These are phyloP conservation scores for Lasioglossum lativentre DNA, from an alignment of 2,888 invertebrate genomes.

Conservation along the genomic window DNA sequence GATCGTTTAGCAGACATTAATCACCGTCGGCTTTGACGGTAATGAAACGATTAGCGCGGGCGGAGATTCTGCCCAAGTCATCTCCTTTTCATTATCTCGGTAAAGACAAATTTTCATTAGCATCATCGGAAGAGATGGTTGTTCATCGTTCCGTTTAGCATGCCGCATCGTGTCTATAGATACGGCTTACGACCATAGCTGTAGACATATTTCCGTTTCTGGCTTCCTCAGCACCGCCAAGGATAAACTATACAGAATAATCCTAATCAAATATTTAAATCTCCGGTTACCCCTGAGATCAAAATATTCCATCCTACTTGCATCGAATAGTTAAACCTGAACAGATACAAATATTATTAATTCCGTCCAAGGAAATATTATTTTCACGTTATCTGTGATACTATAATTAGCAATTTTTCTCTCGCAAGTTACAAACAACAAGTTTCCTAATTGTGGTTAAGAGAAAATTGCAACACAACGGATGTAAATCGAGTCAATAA, in stretches of 20 bases:
- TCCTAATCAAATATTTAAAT: background rate
- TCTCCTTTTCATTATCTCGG: conserved; percentile 4
- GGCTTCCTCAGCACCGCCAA: background rate
- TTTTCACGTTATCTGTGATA: background rate
- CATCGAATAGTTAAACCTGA: background rate
- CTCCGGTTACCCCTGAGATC: background rate
- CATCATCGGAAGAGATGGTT: background rate
- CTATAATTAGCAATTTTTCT: background rate
- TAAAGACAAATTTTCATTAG: conserved; percentile 11
- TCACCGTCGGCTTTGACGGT: conserved; percentile 12
- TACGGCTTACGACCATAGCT: background rate
- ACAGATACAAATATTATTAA: background rate
- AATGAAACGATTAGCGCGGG: conserved; percentile 14
- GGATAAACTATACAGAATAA: background rate
- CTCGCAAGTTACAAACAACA: background rate
- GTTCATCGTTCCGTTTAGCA: background rate
- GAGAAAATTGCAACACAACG: background rate
- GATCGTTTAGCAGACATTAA: conserved; percentile 19
- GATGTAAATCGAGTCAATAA: background rate
- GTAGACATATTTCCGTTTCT: background rate
- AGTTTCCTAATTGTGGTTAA: background rate
- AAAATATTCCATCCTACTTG: background rate
- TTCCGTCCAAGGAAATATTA: background rate
- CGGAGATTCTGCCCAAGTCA: conserved; percentile 11
- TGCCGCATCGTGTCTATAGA: background rate